Evolutionary conservation across 2,113 vertebrate genomes (phyloP).

Genomic region (Lepus americanus): DNA sequence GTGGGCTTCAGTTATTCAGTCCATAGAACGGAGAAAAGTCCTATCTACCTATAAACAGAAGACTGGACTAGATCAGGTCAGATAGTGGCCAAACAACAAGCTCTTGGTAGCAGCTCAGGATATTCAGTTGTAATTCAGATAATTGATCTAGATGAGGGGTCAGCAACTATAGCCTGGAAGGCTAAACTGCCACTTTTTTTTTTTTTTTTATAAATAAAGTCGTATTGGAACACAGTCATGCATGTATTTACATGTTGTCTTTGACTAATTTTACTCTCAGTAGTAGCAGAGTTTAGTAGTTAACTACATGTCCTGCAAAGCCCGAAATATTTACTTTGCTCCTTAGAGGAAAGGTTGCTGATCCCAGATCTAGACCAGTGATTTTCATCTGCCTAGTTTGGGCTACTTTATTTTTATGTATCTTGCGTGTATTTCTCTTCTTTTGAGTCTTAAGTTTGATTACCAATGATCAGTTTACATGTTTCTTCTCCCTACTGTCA

Average conservation of each 20-base stretch:
- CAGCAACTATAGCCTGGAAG: neutral
- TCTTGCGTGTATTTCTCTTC: constrained; percentile 18
- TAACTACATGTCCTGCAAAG: neutral
- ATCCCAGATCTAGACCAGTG: constrained; percentile 30
- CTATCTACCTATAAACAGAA: constrained; percentile 35
- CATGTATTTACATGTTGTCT: constrained; percentile 53
- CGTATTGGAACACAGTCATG: constrained; percentile 18
- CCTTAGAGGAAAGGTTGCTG: constrained; percentile 32
- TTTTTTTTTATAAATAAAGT: constrained; percentile 14
- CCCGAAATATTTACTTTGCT: neutral
- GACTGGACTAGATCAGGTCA: constrained; percentile 17
- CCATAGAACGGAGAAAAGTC: constrained; percentile 21
- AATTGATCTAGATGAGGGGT: constrained; percentile 47
- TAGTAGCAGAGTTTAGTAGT: constrained; percentile 33
- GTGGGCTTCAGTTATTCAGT: constrained; percentile 21
- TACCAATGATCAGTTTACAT: constrained; percentile 13
- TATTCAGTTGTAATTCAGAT: constrained; percentile 53
- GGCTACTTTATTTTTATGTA: constrained; percentile 47
- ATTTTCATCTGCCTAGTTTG: constrained; percentile 31
- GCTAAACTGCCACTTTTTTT: constrained; percentile 30
- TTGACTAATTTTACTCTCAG: neutral
- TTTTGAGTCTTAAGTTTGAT: constrained; percentile 38
- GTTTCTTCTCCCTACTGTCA: neutral
- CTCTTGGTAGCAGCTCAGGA: constrained; percentile 33
- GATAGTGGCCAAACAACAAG: neutral